These are phyloP conservation scores for Aurelia aurita complex sp. Pacific DNA, from an alignment of 30 jellyfish, hydroid and myxozoan species.

Conservation along the genomic window DNA sequence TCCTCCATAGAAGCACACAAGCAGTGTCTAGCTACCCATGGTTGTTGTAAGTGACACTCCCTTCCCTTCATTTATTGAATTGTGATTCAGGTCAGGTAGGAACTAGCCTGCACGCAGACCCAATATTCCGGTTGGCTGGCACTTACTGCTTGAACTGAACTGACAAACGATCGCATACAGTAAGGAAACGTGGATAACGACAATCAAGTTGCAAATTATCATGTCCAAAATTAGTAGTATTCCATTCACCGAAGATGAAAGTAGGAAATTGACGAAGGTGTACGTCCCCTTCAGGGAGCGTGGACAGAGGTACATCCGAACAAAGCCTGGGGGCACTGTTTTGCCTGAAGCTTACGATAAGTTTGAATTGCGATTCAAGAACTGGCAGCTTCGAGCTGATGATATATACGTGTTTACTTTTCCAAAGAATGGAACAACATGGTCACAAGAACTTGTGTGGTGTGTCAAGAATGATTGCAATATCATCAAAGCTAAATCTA, in stretches of 20 bases:
- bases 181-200: no score
- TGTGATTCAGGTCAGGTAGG: no score
- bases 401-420: slow-evolving; percentile 22
- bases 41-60: no score
- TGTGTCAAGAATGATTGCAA: not conserved
- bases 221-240: no score
- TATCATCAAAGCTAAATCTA: not conserved
- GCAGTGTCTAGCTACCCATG: no score
- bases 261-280: not conserved
- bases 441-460: slow-evolving; percentile 20
- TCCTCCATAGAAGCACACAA: no score
- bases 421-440: slow-evolving; percentile 50
- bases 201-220: no score
- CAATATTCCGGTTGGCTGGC: no score
- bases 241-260: slow-evolving; percentile 1
- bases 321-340: slow-evolving; percentile 30
- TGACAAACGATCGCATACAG: no score
- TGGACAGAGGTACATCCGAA: slow-evolving; percentile 19
- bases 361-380: not conserved
- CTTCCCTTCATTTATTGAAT: no score
- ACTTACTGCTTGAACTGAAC: no score
- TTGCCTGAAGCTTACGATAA: slow-evolving; percentile 37
- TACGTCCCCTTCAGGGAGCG: not conserved
- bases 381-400: slow-evolving; percentile 18
- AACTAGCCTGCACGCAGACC: no score